These are phyloP conservation scores for human DNA, from an alignment of 2,113 vertebrate genomes.

Conservation along the genomic window GRCh38 chr11:120851001-120851500, in stretches of 20 bases:
- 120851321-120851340: neutral
- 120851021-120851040: neutral
- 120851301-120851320: neutral
- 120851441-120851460: neutral
- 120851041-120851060: rapidly evolving
- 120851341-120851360: neutral
- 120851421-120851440: neutral
- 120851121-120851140: neutral
- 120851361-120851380: neutral
- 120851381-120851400: neutral
- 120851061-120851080: neutral
- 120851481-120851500: neutral
- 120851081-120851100: conserved; percentile 4
- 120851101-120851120: neutral
- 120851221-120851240: rapidly evolving
- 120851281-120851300: neutral
- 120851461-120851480: no score
- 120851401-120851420: neutral
- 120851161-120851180: neutral
- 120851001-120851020: neutral
- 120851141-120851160: neutral
- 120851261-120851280: neutral
- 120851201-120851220: neutral
- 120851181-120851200: neutral
- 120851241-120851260: neutral